phyloP scores from a whole-genome alignment of 2,888 invertebrate genomes.

The Elmis aenea region DNA sequence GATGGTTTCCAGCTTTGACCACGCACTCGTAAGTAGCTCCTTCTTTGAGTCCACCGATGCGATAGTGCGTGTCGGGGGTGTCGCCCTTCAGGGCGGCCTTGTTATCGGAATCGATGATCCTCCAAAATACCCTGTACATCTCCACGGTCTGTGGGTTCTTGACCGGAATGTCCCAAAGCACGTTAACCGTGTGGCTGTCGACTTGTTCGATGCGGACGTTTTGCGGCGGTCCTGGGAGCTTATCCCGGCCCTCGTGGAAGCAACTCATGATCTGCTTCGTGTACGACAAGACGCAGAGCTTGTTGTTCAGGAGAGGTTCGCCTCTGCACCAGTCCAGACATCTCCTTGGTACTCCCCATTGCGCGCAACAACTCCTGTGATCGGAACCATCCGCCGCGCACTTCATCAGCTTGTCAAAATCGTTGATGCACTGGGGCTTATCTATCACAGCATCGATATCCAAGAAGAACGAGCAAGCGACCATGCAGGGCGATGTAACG shows the following conservation, averaged over 20 bases:
- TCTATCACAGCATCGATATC: slow-evolving; percentile 80
- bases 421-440: slow-evolving; percentile 73
- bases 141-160: slow-evolving; percentile 81
- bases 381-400: slow-evolving; percentile 80
- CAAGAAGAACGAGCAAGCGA: slow-evolving; percentile 78
- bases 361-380: slow-evolving; percentile 78
- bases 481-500: slow-evolving; percentile 72
- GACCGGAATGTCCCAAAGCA: slow-evolving; percentile 71
- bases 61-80: slow-evolving; percentile 66
- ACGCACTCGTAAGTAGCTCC: slow-evolving; percentile 74
- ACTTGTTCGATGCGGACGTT: slow-evolving; percentile 56
- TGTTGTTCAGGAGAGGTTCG: slow-evolving; percentile 60
- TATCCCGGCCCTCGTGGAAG: slow-evolving; percentile 73
- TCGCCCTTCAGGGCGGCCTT: slow-evolving; percentile 62
- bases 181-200: slow-evolving; percentile 55
- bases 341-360: slow-evolving; percentile 71
- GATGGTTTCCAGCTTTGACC: slow-evolving; percentile 75
- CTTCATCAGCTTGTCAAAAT: slow-evolving; percentile 80
- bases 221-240: slow-evolving; percentile 75
- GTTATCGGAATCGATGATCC: slow-evolving; percentile 55
- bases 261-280: slow-evolving; percentile 72
- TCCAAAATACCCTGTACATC: slow-evolving; percentile 79
- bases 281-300: slow-evolving; percentile 65
- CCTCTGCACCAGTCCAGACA: slow-evolving; percentile 84
- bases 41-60: slow-evolving; percentile 65